phyloP scores from a whole-genome alignment of 1,140 invertebrate genomes.

The Hydropsyche tenuis region DNA sequence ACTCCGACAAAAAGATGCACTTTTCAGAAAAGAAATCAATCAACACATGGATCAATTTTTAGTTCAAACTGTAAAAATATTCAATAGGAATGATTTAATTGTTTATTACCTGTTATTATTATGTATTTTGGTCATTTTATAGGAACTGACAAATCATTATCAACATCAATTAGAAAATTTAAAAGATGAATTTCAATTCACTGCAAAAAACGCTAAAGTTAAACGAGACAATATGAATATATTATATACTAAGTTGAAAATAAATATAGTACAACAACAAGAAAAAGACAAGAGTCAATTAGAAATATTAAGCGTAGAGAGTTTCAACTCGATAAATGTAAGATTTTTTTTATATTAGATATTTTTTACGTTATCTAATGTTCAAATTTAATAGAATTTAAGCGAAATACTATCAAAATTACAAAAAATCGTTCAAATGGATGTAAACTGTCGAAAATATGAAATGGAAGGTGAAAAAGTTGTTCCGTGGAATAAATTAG shows the following conservation, averaged over 20 bases:
- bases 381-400: slow-evolving; percentile 55
- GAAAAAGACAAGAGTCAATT: slow-evolving; percentile 43
- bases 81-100: neutral
- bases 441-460: slow-evolving; percentile 58
- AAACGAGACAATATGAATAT: slow-evolving; percentile 41
- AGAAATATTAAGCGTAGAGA: slow-evolving; percentile 46
- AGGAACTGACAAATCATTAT: slow-evolving; percentile 44
- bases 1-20: slow-evolving; percentile 58
- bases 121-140: neutral
- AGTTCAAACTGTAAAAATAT: slow-evolving; percentile 53
- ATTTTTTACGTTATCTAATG: too few relatives aligned
- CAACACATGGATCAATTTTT: slow-evolving; percentile 56
- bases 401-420: slow-evolving; percentile 54
- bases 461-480: slow-evolving; percentile 55
- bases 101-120: neutral
- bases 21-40: slow-evolving; percentile 58
- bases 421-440: slow-evolving; percentile 56
- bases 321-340: slow-evolving; percentile 36
- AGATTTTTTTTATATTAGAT: too few relatives aligned
- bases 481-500: slow-evolving; percentile 40
- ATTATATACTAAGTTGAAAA: slow-evolving; percentile 39
- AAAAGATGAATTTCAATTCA: slow-evolving; percentile 40
- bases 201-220: slow-evolving; percentile 28
- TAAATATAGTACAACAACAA: slow-evolving; percentile 40
- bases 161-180: slow-evolving; percentile 46